A percentile compares a stretch with the other conserved stretches of the same genome.
Evolutionary conservation across 1,140 invertebrate genomes (phyloP).

Genomic region (Tetragonula clypearis): DNA sequence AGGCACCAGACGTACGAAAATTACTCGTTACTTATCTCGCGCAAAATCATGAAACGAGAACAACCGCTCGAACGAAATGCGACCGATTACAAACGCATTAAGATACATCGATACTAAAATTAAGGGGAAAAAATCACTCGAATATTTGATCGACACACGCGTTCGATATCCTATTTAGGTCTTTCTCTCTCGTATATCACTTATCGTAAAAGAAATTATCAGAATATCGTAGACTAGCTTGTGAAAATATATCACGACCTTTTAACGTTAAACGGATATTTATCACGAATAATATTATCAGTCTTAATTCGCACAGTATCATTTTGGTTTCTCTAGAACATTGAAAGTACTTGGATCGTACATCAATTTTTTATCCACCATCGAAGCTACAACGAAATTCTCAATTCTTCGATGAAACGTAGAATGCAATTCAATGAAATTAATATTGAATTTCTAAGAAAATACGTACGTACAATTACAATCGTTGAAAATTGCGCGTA

Average conservation of each 20-base stretch:
- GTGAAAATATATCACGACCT: constrained; percentile 73
- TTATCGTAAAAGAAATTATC: constrained; percentile 46
- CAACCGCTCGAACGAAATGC: constrained; percentile 22
- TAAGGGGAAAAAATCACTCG: not conserved
- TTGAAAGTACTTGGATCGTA: constrained; percentile 42
- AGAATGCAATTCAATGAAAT: not conserved
- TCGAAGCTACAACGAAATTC: constrained; percentile 12
- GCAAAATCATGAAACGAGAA: constrained; percentile 49
- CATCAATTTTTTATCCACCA: not conserved
- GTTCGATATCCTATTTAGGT: constrained; percentile 21
- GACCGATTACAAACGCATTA: no score
- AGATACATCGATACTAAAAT: constrained; percentile 13
- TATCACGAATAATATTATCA: constrained; percentile 70
- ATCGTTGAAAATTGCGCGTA: not conserved
- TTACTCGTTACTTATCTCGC: constrained; percentile 41
- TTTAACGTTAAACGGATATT: constrained; percentile 57
- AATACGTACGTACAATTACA: not conserved
- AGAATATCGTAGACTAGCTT: constrained; percentile 69
- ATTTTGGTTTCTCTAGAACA: constrained; percentile 52
- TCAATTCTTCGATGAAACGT: no score
- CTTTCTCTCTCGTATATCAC: constrained; percentile 19
- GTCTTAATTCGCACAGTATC: constrained; percentile 69
- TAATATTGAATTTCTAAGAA: constrained; percentile 10
- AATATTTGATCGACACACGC: constrained; percentile 8
- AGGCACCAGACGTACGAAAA: constrained; percentile 46